Evolutionary conservation across 2,888 invertebrate genomes (phyloP).

Genomic region (Ochlodes sylvanus): DNA sequence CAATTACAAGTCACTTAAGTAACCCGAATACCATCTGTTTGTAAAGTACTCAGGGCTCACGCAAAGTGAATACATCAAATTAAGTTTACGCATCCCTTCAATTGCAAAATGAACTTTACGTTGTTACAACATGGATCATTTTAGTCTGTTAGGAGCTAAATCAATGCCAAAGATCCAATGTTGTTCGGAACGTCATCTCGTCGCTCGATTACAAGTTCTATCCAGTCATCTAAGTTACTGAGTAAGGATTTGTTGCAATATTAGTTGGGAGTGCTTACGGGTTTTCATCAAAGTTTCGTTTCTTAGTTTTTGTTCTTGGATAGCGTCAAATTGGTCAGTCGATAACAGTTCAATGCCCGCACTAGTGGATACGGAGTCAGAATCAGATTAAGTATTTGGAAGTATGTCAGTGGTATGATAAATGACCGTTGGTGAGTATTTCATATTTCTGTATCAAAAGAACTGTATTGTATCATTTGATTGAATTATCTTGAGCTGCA

Average conservation of each 20-base stretch:
- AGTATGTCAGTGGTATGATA: not conserved
- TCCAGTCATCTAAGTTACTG: conserved; percentile 9
- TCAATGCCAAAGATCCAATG: conserved; percentile 23
- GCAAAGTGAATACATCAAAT: conserved; percentile 37
- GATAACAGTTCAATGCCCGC: no score
- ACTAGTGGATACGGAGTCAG: not conserved
- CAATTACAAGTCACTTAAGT: conserved; percentile 34
- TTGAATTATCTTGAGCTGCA: no score
- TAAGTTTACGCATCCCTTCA: conserved; percentile 16
- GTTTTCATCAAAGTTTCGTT: conserved; percentile 1
- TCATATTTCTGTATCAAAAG: no score
- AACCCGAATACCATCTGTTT: conserved; percentile 29
- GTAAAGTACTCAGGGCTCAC: conserved; percentile 33
- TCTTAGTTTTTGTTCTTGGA: not conserved
- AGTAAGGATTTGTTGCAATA: conserved; percentile 11
- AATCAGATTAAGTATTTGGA: not conserved
- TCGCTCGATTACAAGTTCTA: conserved; percentile 13
- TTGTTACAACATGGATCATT: not conserved
- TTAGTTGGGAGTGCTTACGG: not conserved
- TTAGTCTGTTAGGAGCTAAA: not conserved
- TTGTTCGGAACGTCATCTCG: conserved; percentile 24
- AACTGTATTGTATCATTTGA: no score
- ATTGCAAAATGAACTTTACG: not conserved
- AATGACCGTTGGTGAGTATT: not conserved
- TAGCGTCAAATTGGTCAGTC: not conserved